Percentiles rank a stretch among this genome's conserved stretches.
Conservation (phyloP, 2,113 vertebrate species). For the sheep (Ovis aries) region DNA sequence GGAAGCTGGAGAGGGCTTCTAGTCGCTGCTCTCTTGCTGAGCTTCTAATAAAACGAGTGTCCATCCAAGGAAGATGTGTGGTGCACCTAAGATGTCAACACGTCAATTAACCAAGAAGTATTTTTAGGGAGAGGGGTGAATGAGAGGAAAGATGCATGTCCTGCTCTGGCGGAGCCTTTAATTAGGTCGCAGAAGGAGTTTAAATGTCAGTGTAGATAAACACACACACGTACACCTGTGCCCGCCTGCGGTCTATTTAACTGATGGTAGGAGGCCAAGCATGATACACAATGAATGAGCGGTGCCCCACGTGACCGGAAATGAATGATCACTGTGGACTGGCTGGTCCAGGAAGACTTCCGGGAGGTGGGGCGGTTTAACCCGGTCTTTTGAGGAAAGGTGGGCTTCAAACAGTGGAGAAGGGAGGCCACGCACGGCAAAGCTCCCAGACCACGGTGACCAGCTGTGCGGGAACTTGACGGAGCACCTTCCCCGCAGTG, state of each 20-base stretch:
- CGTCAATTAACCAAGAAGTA: constrained; percentile 4
- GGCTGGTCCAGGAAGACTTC: not conserved
- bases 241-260: not conserved
- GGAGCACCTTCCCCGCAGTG: accelerated
- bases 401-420: not conserved
- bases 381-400: not conserved
- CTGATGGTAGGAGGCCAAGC: not conserved
- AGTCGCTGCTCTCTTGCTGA: not conserved
- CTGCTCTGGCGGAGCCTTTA: not conserved
- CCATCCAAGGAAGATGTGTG: constrained; percentile 6
- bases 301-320: accelerated
- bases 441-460: not conserved
- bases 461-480: not conserved
- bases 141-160: not conserved
- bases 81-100: not conserved
- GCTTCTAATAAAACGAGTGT: constrained; percentile 34
- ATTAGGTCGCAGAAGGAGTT: not conserved
- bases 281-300: not conserved
- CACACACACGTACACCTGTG: not conserved
- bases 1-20: not conserved
- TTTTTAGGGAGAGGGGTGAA: constrained; percentile 1
- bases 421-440: not conserved
- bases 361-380: not conserved
- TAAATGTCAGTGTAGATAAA: not conserved
- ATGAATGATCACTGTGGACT: not conserved